Percentiles rank a stretch among this genome's conserved stretches.
Evolutionary conservation across 1,140 invertebrate species (phyloP).

Genomic region (Drosophila chauvacae): DNA sequence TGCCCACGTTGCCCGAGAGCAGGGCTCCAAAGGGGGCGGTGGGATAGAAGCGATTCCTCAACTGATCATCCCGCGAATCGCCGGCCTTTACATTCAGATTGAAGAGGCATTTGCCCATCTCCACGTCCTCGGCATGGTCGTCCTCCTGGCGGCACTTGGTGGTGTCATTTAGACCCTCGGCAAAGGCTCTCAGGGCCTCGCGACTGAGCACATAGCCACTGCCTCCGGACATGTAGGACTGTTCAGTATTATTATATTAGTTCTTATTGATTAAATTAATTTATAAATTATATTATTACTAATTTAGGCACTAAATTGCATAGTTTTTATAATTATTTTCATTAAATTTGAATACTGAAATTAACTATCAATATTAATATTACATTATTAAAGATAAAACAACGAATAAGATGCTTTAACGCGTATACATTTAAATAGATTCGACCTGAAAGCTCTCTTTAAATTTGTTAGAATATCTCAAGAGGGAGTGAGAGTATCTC

Average conservation of each 20-base stretch:
- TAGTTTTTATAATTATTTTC: too few species aligned
- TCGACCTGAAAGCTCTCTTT: too few species aligned
- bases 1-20: slow-evolving; percentile 30
- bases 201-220: slow-evolving; percentile 95
- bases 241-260: not conserved
- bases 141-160: slow-evolving; percentile 84
- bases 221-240: slow-evolving; percentile 97
- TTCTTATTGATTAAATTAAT: not conserved
- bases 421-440: too few species aligned
- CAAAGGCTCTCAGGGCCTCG: slow-evolving; percentile 90
- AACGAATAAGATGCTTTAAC: too few species aligned
- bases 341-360: too few species aligned
- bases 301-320: too few species aligned
- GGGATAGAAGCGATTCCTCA: slow-evolving; percentile 91
- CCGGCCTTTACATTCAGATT: slow-evolving; percentile 92
- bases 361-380: not conserved
- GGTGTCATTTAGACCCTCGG: slow-evolving; percentile 87
- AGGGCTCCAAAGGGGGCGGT: slow-evolving; percentile 42
- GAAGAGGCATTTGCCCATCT: slow-evolving; percentile 95
- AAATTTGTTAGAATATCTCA: too few species aligned
- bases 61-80: slow-evolving; percentile 92
- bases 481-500: too few species aligned
- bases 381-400: not conserved
- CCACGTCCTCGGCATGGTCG: slow-evolving; percentile 93
- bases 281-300: not conserved